Conservation (phyloP, 2,797 vertebrate genomes). For the Takifugu ocellatus region DNA sequence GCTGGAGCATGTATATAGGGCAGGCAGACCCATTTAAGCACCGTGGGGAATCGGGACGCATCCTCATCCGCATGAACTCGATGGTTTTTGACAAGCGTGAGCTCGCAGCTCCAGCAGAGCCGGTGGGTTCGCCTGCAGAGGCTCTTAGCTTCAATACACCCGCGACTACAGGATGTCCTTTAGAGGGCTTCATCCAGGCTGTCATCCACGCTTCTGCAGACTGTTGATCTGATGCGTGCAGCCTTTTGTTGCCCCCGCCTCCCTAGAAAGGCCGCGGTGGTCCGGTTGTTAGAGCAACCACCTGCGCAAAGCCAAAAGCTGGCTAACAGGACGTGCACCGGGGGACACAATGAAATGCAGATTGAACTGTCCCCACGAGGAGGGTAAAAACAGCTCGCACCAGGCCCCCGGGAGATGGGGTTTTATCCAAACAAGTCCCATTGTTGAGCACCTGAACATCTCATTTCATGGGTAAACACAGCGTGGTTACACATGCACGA, state of each 20-base stretch:
- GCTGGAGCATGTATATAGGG: constrained; percentile 25
- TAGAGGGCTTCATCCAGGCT: constrained; percentile 10
- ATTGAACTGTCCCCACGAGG: constrained; percentile 2
- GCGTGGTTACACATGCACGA: constrained; percentile 3
- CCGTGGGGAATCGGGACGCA: constrained; percentile 20
- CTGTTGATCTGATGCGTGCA: too few species aligned
- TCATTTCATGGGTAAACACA: constrained; percentile 17
- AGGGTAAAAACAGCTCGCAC: constrained; percentile 11
- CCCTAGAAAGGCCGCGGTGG: too few species aligned
- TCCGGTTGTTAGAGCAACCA: too few species aligned
- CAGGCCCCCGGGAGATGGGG: constrained; percentile 4
- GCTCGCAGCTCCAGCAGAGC: constrained; percentile 24
- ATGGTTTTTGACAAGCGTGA: constrained; percentile 46
- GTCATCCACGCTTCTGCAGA: too few species aligned
- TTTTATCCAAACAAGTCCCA: constrained; percentile 11
- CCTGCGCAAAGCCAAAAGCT: too few species aligned
- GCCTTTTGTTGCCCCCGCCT: too few species aligned
- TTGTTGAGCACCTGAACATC: constrained; percentile 15
- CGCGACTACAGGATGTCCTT: constrained; percentile 29
- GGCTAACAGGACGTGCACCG: neutral
- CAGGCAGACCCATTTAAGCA: constrained; percentile 23
- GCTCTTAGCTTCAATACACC: constrained; percentile 29
- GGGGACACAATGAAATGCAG: constrained; percentile 14
- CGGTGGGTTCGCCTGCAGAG: constrained; percentile 22
- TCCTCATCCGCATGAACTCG: constrained; percentile 28